A percentile compares a stretch with the other conserved stretches of the same genome.
phyloP scores from a whole-genome alignment of 2,113 vertebrate genomes.

The Rhynchomys soricoides region DNA sequence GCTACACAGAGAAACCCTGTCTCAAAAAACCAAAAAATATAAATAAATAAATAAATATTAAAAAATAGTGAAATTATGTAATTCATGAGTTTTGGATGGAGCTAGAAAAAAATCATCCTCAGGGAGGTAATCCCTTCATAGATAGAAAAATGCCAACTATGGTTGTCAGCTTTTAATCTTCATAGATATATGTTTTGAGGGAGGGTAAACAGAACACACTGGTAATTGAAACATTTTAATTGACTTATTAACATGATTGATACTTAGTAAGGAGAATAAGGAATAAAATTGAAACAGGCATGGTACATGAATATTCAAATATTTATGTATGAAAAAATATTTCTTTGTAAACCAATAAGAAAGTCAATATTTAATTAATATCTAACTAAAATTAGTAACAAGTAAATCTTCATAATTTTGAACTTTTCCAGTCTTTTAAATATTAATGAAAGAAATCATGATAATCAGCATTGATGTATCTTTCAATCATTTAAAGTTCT shows the following conservation, averaged over 20 bases:
- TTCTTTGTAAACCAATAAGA: neutral
- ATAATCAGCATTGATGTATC: neutral
- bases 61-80: neutral
- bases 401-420: neutral
- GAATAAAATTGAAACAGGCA: neutral
- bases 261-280: neutral
- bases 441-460: neutral
- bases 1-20: too few relatives aligned
- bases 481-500: neutral
- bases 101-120: neutral
- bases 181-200: neutral
- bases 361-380: neutral
- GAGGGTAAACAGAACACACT: neutral
- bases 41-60: too few relatives aligned
- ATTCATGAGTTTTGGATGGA: neutral
- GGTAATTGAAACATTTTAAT: neutral
- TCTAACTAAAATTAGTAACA: constrained; percentile 11
- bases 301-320: neutral
- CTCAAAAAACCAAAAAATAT: too few relatives aligned
- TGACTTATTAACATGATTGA: neutral
- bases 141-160: neutral
- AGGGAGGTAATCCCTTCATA: neutral
- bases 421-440: neutral
- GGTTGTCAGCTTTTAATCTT: neutral
- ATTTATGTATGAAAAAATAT: neutral